Conservation (phyloP, 2,797 vertebrate genomes). For the Myotis planiceps region DNA sequence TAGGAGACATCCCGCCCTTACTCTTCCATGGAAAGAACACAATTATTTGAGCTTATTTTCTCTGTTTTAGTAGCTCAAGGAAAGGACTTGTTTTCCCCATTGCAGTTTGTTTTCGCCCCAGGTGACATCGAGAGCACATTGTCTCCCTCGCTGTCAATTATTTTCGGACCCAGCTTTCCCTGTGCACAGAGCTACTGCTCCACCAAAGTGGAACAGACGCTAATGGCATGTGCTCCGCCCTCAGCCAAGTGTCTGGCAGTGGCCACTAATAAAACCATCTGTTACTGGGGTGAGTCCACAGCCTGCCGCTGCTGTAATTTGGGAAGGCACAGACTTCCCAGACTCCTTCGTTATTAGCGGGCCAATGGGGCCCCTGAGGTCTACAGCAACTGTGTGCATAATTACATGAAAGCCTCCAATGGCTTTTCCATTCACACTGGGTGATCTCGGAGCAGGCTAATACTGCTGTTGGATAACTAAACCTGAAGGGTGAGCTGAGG, state of each 20-base stretch:
- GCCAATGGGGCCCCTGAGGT: constrained; percentile 2
- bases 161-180: constrained; percentile 21
- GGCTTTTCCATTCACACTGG: constrained; percentile 56
- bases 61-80: neutral
- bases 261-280: constrained; percentile 72
- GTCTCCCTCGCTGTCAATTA: neutral
- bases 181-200: neutral
- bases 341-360: constrained; percentile 14
- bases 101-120: neutral
- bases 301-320: constrained; percentile 38
- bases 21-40: neutral
- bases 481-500: constrained; percentile 50
- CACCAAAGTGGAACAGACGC: constrained; percentile 54
- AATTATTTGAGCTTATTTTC: neutral
- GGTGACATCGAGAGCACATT: neutral
- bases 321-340: constrained; percentile 51
- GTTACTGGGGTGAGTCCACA: constrained; percentile 38
- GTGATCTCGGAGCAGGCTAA: neutral
- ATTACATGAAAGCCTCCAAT: constrained; percentile 32
- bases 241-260: constrained; percentile 65
- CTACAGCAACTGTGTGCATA: constrained; percentile 52
- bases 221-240: neutral
- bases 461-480: constrained; percentile 29
- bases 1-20: neutral
- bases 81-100: neutral